Conservation (phyloP, 2,888 invertebrate genomes). For the Epicampocera succincta region DNA sequence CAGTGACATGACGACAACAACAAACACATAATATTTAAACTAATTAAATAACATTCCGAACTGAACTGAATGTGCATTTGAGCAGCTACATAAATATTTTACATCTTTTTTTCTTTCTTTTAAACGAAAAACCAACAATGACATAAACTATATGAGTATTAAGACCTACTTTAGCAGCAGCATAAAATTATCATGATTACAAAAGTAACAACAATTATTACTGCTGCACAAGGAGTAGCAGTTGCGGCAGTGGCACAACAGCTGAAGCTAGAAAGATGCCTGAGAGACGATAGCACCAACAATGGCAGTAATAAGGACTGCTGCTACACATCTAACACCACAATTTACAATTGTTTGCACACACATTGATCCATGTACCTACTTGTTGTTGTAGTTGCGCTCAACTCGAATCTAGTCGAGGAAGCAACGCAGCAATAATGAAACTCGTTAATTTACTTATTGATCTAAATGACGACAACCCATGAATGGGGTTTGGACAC, state of each 20-base stretch:
- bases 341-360: too few species aligned
- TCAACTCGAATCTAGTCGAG: neutral
- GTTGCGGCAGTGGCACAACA: slow-evolving; percentile 12
- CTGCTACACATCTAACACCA: slow-evolving; percentile 1
- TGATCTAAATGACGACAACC: slow-evolving; percentile 68
- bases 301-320: slow-evolving; percentile 14
- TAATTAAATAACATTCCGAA: slow-evolving; percentile 57
- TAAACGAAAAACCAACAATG: slow-evolving; percentile 37
- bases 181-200: slow-evolving; percentile 31
- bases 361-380: too few species aligned
- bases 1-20: neutral
- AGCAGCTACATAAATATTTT: too few species aligned
- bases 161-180: slow-evolving; percentile 32
- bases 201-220: neutral
- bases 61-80: neutral
- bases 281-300: slow-evolving; percentile 9
- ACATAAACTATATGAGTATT: slow-evolving; percentile 41
- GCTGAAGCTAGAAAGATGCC: slow-evolving; percentile 26
- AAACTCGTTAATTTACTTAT: slow-evolving; percentile 68
- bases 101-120: neutral
- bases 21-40: slow-evolving; percentile 33
- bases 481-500: slow-evolving; percentile 47
- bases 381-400: too few species aligned
- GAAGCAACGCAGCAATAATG: slow-evolving; percentile 46
- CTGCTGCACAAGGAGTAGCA: neutral